Percentiles rank a stretch among this genome's conserved stretches.
phyloP scores from a whole-genome alignment of 2,888 invertebrate species.

The Melipona beecheii region DNA sequence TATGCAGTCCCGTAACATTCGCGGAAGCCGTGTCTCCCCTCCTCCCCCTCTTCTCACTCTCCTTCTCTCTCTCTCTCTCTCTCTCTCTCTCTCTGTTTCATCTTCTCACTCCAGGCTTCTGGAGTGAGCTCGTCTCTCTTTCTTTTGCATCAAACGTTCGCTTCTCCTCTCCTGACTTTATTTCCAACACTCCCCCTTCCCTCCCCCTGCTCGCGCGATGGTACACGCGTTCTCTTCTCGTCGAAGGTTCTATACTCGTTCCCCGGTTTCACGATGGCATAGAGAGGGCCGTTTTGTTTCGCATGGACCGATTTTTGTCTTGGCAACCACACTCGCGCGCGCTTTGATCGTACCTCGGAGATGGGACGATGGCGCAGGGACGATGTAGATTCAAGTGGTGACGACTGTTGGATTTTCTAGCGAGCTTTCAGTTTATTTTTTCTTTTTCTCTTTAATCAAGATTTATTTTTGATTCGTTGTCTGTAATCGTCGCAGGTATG shows the following conservation, averaged over 20 bases:
- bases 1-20: constrained; percentile 84
- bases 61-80: constrained; percentile 51
- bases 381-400: too few species aligned
- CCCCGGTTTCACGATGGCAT: constrained; percentile 22
- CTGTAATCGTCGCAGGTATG: too few species aligned
- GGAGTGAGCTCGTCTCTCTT: neutral
- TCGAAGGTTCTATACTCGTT: constrained; percentile 25
- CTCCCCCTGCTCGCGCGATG: neutral
- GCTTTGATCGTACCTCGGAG: neutral
- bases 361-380: neutral
- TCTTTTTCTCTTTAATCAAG: too few species aligned
- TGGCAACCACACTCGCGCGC: constrained; percentile 56
- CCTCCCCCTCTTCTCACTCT: constrained; percentile 54
- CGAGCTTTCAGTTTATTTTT: too few species aligned
- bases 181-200: constrained; percentile 32
- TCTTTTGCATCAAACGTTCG: constrained; percentile 28
- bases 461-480: too few species aligned
- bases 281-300: constrained; percentile 38
- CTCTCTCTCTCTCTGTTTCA: neutral
- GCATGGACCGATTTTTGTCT: constrained; percentile 66
- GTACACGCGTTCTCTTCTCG: constrained; percentile 5
- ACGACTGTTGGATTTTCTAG: too few species aligned
- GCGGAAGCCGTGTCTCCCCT: constrained; percentile 76
- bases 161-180: constrained; percentile 30
- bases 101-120: constrained; percentile 26